A percentile compares a stretch with the other conserved stretches of the same genome.
Conservation (phyloP, 2,888 invertebrate species). For the Perizoma affinitatum region DNA sequence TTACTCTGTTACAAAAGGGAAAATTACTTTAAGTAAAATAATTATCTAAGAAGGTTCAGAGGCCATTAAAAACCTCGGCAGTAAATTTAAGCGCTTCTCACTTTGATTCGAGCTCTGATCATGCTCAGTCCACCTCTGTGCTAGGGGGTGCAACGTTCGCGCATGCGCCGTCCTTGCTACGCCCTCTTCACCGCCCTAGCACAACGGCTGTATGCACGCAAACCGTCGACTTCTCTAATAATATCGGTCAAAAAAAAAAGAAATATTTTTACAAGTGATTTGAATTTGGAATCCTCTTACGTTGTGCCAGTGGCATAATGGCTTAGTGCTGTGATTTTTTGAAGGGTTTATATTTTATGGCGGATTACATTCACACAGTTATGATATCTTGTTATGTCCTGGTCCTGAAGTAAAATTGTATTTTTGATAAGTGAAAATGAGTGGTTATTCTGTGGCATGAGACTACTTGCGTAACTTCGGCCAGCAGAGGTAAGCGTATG, state of each 20-base stretch:
- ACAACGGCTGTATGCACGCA: slow-evolving; percentile 60
- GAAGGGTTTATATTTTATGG: slow-evolving; percentile 34
- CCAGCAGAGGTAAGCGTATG: slow-evolving; percentile 32
- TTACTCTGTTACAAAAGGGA: too few relatives aligned
- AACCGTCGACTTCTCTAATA: slow-evolving; percentile 35
- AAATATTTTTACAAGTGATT: slow-evolving; percentile 23
- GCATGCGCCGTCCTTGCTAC: slow-evolving; percentile 64
- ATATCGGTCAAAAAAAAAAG: slow-evolving; percentile 40
- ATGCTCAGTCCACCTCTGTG: slow-evolving; percentile 52
- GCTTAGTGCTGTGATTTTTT: slow-evolving; percentile 55
- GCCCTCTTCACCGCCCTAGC: slow-evolving; percentile 53
- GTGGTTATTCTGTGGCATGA: slow-evolving; percentile 27
- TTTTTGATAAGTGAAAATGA: slow-evolving; percentile 25
- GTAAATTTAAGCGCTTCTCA: slow-evolving; percentile 4
- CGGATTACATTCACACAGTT: slow-evolving; percentile 22
- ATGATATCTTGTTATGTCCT: slow-evolving; percentile 36
- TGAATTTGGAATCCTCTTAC: slow-evolving; percentile 31
- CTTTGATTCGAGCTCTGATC: not conserved
- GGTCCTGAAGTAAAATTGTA: slow-evolving; percentile 28
- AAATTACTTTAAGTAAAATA: too few relatives aligned
- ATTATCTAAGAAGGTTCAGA: too few relatives aligned
- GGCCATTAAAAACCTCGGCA: slow-evolving; percentile 1
- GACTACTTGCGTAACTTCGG: slow-evolving; percentile 36
- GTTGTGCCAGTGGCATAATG: slow-evolving; percentile 51
- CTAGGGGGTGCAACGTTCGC: slow-evolving; percentile 65